These are phyloP conservation scores for Malacosoma neustria DNA, from an alignment of 2,888 invertebrate species.

Conservation along the genomic window DNA sequence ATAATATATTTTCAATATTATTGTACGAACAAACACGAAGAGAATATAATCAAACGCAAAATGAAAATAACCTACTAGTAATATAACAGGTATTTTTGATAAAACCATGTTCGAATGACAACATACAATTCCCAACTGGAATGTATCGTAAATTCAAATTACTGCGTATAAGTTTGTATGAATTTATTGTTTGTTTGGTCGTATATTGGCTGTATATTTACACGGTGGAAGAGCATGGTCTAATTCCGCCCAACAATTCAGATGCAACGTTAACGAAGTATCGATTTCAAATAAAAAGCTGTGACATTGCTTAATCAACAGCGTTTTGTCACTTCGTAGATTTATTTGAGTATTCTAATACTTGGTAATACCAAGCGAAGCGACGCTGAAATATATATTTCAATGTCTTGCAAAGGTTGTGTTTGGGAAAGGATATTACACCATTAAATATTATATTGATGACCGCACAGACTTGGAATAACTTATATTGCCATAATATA, in stretches of 20 bases:
- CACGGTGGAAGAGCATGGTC: not conserved
- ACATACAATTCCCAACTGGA: constrained; percentile 40
- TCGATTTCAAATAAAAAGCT: not conserved
- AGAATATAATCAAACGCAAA: not conserved
- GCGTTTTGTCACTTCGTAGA: not conserved
- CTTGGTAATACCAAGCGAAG: too few species aligned
- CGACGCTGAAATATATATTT: too few species aligned
- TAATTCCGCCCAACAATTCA: not conserved
- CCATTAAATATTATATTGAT: too few species aligned
- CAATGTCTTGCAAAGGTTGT: too few species aligned
- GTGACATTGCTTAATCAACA: not conserved
- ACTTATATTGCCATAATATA: too few species aligned
- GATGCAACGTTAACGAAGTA: not conserved
- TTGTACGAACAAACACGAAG: not conserved
- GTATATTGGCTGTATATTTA: not conserved
- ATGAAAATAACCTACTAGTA: constrained; percentile 2
- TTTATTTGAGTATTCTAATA: not conserved
- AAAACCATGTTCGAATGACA: constrained; percentile 28
- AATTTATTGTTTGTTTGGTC: constrained; percentile 3
- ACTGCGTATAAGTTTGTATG: constrained; percentile 21
- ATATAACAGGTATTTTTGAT: constrained; percentile 14
- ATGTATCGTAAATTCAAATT: constrained; percentile 50
- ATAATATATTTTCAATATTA: too few species aligned
- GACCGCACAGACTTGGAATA: too few species aligned
- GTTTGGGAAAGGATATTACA: too few species aligned